Base-by-base conservation (phyloP, 2,797 vertebrate genomes). In the Sebastiscus albofasciatus region DNA sequence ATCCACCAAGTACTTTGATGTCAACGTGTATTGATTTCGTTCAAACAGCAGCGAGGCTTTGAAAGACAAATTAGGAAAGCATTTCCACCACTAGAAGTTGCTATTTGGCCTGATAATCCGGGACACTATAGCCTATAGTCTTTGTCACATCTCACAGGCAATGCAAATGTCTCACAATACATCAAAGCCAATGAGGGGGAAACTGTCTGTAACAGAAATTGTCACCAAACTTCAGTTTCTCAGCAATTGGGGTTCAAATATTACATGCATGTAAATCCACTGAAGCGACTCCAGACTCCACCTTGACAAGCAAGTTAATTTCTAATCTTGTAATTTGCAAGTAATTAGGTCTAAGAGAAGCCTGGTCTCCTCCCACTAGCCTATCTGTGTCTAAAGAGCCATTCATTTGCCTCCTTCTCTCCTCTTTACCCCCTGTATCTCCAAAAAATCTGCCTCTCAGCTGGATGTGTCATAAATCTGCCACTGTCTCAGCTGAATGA, bases 401-500 rank as follows among this genome's bases (percentile, higher is more conserved):
- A 87, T 87, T 91, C 75, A 82, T 81, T 20, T 29, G 13, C 68
- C 72, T 75, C 73, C 69, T 61, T 69, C 72, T 80, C 29, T 39
- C 59, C 70, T 79, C 64, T 26, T 26, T 56, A 81, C 90, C 89
- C 90, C 87, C 87, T 78, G 87, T 49, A 78, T 84, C 89, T 88
- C 58, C 49, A 76, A 65, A 54, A 93, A 86, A 87, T 91, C 78
- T 88, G 86, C 81, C 88, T 86, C 95, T 90, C 94, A 92, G 95
- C 92, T 91, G 91, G 96, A 93, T n/a, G 65, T 82, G 93, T 90
- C 93, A 95, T 95, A 95, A 96, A 96, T 94, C 94, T 95, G 94
- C 90, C 94, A 93, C 71, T 58, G 84, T 72, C 82, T 79, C 75
- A 79, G 79, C 76, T 86, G 77, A 89, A 87, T 92, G 94, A 94